Evolutionary conservation across 92 coral and sea anemone species (phyloP).

Genomic region (Porites lobata): DNA sequence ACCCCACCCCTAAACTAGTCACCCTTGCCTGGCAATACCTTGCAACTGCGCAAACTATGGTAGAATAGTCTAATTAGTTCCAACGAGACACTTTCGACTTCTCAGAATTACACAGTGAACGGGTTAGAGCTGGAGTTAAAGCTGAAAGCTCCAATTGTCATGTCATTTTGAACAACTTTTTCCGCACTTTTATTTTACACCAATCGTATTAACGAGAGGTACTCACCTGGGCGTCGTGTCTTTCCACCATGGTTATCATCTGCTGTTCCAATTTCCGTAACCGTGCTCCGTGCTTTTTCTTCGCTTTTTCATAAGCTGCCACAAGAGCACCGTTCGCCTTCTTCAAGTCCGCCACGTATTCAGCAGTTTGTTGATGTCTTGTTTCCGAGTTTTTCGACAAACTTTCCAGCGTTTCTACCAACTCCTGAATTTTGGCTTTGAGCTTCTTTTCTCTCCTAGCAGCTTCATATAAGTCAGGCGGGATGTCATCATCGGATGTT

Average conservation of each 20-base stretch:
- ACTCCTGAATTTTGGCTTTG: conserved; percentile 88
- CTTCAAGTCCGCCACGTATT: conserved; percentile 95
- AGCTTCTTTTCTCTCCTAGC: conserved; percentile 95
- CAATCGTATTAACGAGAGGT: not conserved
- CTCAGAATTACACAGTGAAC: too few relatives aligned
- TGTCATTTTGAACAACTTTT: too few relatives aligned
- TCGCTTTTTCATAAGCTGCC: conserved; percentile 99
- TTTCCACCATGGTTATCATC: conserved; percentile 98
- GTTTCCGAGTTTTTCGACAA: conserved; percentile 95
- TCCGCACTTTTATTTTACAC: too few relatives aligned
- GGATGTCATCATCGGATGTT: conserved; percentile 93
- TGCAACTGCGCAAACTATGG: too few relatives aligned
- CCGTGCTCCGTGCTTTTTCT: conserved; percentile 93
- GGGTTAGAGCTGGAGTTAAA: too few relatives aligned
- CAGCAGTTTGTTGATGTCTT: conserved; percentile 95
- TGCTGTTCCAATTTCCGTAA: conserved; percentile 94
- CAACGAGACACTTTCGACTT: too few relatives aligned
- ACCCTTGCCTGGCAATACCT: too few relatives aligned
- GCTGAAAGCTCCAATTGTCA: too few relatives aligned
- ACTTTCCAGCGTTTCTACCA: conserved; percentile 94
- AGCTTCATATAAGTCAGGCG: conserved; percentile 94
- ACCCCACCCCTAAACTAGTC: too few relatives aligned
- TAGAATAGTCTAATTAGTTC: too few relatives aligned
- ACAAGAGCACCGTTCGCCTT: conserved; percentile 98
- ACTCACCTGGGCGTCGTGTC: conserved; percentile 94